phyloP scores from a whole-genome alignment of 2,113 vertebrate genomes.

The Semnornis frantzii region DNA sequence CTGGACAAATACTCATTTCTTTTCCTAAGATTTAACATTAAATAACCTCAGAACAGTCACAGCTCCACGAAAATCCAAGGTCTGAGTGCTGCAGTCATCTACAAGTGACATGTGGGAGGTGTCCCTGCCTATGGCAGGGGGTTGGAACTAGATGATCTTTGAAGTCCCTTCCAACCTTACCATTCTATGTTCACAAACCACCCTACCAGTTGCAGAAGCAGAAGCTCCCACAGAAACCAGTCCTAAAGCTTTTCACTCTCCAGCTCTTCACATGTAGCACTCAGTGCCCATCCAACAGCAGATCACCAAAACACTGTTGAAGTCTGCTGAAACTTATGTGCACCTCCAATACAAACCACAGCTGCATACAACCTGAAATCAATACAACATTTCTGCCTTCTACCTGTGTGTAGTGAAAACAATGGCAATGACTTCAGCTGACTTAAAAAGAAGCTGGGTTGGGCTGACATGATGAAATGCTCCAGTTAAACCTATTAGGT shows the following conservation, averaged over 20 bases:
- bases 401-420: not conserved
- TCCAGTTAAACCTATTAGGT: slow-evolving; percentile 1
- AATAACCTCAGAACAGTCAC: not conserved
- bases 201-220: not conserved
- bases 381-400: not conserved
- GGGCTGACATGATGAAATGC: slow-evolving; percentile 2
- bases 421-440: not conserved
- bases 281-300: not conserved
- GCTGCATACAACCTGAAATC: not conserved
- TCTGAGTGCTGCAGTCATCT: not conserved
- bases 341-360: not conserved
- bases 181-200: not conserved
- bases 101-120: too few species aligned
- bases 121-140: too few species aligned
- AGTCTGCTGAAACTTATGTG: not conserved
- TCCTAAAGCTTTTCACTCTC: not conserved
- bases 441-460: not conserved
- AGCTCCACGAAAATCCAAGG: not conserved
- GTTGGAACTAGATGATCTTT: too few species aligned
- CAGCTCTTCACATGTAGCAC: not conserved
- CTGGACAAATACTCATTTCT: not conserved
- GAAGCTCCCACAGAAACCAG: not conserved
- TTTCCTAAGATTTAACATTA: not conserved
- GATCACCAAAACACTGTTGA: not conserved
- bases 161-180: too few species aligned